Evolutionary conservation across 30 jellyfish, hydroid and myxozoan species (phyloP).

Genomic region (Chironex yamaguchii): DNA sequence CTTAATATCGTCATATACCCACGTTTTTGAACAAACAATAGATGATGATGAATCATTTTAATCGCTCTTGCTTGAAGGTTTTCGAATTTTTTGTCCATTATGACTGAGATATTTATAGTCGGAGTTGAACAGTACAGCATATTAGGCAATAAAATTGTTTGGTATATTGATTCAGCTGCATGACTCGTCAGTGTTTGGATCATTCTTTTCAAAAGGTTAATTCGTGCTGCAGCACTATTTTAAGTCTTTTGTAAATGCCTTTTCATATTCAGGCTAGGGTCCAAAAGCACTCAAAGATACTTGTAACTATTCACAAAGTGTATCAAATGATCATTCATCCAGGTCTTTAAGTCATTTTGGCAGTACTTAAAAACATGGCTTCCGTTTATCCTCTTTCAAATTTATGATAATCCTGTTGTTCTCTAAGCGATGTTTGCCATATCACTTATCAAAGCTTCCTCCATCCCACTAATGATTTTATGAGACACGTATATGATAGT

Average conservation of each 20-base stretch:
- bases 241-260: conserved; percentile 56
- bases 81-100: conserved; percentile 47
- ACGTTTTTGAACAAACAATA: not conserved
- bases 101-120: conserved; percentile 38
- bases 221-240: conserved; percentile 53
- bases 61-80: conserved; percentile 30
- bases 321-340: not conserved
- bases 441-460: conserved; percentile 25
- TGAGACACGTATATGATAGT: conserved; percentile 53
- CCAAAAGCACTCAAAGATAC: conserved; percentile 18
- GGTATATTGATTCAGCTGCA: conserved; percentile 67
- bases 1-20: not conserved
- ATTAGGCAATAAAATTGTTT: conserved; percentile 25
- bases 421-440: conserved; percentile 53
- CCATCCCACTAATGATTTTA: conserved; percentile 43
- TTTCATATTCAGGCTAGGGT: conserved; percentile 36
- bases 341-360: too few species aligned
- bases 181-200: conserved; percentile 48
- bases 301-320: too few species aligned
- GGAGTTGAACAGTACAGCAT: conserved; percentile 38
- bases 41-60: conserved; percentile 21
- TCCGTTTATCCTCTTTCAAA: conserved; percentile 12
- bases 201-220: conserved; percentile 57
- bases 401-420: conserved; percentile 40
- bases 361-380: conserved; percentile 11